A percentile compares a stretch with the other conserved stretches of the same genome.
These are phyloP conservation scores for Emesis russula DNA, from an alignment of 2,888 invertebrate genomes.

Conservation along the genomic window DNA sequence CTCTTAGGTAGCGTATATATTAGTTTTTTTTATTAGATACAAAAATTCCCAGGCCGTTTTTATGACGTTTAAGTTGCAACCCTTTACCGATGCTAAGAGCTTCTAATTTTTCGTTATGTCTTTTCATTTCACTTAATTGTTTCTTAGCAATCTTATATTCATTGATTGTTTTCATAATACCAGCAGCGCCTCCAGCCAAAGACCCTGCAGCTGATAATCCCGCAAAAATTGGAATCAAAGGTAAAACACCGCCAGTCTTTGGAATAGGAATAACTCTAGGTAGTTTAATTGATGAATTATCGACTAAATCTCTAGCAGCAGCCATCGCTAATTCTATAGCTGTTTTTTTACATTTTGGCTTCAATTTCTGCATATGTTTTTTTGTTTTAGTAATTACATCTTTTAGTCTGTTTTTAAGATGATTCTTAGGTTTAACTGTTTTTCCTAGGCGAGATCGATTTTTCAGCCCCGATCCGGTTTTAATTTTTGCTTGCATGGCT, in stretches of 20 bases:
- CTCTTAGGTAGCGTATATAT: neutral
- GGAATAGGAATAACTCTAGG: constrained; percentile 90
- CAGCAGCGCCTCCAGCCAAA: constrained; percentile 89
- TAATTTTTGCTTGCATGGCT: constrained; percentile 36
- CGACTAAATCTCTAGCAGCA: constrained; percentile 64
- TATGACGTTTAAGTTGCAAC: constrained; percentile 7
- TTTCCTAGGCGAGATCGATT: neutral
- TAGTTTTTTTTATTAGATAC: constrained; percentile 10
- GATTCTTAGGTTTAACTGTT: constrained; percentile 30
- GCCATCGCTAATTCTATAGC: constrained; percentile 70
- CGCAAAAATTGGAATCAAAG: constrained; percentile 90
- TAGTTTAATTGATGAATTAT: constrained; percentile 76
- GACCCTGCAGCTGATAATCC: constrained; percentile 90
- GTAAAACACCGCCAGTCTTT: constrained; percentile 90
- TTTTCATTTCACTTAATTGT: constrained; percentile 31
- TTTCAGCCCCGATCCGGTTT: neutral
- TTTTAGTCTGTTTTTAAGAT: constrained; percentile 64
- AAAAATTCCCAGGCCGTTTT: constrained; percentile 10
- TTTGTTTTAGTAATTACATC: constrained; percentile 43
- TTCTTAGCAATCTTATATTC: constrained; percentile 25
- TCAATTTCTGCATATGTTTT: constrained; percentile 57
- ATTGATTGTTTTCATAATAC: too few relatives aligned
- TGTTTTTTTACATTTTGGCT: constrained; percentile 70
- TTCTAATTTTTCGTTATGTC: constrained; percentile 35
- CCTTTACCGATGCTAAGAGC: constrained; percentile 23